phyloP scores from a whole-genome alignment of 2,113 vertebrate genomes.

The Bubalus kerabau region DNA sequence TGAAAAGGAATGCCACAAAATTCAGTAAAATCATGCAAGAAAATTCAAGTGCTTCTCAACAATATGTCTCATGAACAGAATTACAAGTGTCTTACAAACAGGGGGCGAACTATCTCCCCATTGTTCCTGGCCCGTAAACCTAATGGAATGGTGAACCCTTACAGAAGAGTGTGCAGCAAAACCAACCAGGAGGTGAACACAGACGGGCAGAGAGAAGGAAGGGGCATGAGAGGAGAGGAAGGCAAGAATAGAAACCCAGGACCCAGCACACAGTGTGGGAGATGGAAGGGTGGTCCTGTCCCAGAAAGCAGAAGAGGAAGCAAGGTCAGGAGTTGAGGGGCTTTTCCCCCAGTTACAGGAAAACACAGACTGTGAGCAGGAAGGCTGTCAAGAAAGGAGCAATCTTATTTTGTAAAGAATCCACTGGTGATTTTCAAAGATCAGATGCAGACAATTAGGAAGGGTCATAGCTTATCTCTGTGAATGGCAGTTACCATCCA shows the following conservation, averaged over 20 bases:
- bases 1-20: conserved; percentile 35
- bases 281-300: neutral
- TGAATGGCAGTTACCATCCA: neutral
- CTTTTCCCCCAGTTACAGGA: neutral
- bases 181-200: neutral
- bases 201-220: neutral
- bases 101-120: neutral
- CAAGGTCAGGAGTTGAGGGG: neutral
- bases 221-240: neutral
- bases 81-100: neutral
- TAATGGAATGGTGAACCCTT: neutral
- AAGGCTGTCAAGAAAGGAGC: neutral
- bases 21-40: neutral
- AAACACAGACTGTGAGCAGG: neutral
- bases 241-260: neutral
- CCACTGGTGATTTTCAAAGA: neutral
- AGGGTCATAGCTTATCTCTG: neutral
- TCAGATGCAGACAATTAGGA: neutral
- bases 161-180: neutral
- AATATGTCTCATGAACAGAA: neutral
- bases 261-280: neutral
- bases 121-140: neutral
- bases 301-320: neutral
- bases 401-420: neutral
- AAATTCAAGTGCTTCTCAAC: neutral